Base-by-base conservation (phyloP, 2,888 invertebrate genomes). In the Idaea aversata region DNA sequence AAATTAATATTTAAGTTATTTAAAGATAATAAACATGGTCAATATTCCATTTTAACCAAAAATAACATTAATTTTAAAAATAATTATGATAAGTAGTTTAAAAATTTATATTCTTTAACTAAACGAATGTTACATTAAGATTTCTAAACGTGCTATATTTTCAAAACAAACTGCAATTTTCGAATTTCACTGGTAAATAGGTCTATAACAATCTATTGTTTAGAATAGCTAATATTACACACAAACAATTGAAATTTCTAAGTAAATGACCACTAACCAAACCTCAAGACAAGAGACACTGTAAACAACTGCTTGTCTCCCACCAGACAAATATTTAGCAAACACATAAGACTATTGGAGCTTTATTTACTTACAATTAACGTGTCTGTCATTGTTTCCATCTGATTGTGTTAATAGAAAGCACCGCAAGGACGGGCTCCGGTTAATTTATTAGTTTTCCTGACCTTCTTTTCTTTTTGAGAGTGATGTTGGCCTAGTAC, bases 241-340 rank as follows among this genome's bases (percentile, higher is more conserved):
- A 58, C 58, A 58, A 58, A 58, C 58, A 58, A 16, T 58, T 58
- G 7, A 7, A 47, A 47, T 47, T 47, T 16, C 58, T 15, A 7
- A 58, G 58, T 58, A 58, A 63, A 63, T 15, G 16, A 5, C 16
- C 47, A 34, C 61, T 65, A 71, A 72, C 57, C 61, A 68, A 70
- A 70, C 73, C 72, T 63, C 61, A 62, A 63, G 61, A 65, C 62
- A 61, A 65, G 66, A 59, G 67, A 63, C 38, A 10, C 62, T 15
- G 67, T 67, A 71, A 72, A 71, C 74, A 71, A 70, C 70, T 71
- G 67, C 34, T 59, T 4, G 34, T 35, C 25, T 25, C 35, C 61
- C 59, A 66, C 60, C 59, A n/a, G 6, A 64, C 69, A 69, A 74
- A 74, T 71, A 74, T 70, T 72, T 71, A 72, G 62, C 65, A 62